Evolutionary conservation across 2,113 vertebrate species (phyloP).

Genomic region (Carlito syrichta): DNA sequence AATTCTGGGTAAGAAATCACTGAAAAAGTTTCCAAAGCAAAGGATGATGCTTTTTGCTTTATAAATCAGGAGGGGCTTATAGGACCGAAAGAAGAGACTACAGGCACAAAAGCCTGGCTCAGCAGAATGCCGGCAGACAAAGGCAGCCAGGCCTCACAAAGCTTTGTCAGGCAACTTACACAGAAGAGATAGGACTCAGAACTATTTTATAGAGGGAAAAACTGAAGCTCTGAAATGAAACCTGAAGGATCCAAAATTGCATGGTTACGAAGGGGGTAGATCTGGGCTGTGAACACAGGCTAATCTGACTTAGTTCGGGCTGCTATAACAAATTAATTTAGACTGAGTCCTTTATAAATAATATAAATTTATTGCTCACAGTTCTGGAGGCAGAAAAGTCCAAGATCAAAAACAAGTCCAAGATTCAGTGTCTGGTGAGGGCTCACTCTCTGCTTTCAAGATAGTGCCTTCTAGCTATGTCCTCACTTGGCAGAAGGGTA

Average conservation of each 20-base stretch:
- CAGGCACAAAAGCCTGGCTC: not conserved
- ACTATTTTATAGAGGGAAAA: not conserved
- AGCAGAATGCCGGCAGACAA: not conserved
- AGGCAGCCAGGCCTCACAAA: not conserved
- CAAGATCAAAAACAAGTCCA: not conserved
- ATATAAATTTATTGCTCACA: not conserved
- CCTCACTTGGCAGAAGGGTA: not conserved
- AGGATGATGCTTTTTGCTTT: not conserved
- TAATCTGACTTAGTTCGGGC: not conserved
- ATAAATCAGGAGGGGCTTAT: not conserved
- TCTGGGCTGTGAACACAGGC: not conserved
- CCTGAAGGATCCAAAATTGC: not conserved
- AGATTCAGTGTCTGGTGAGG: not conserved
- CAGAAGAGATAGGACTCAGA: not conserved
- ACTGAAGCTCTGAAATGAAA: not conserved
- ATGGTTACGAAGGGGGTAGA: not conserved
- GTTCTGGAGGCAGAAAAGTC: not conserved
- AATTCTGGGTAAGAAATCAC: not conserved
- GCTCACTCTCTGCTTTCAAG: not conserved
- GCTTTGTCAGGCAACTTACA: not conserved
- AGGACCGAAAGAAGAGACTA: not conserved
- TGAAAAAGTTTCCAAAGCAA: not conserved
- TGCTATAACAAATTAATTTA: not conserved
- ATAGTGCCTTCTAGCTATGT: not conserved
- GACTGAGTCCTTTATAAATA: not conserved